Base-by-base conservation (phyloP, 2,888 invertebrate species). In the Camponotus fellah region DNA sequence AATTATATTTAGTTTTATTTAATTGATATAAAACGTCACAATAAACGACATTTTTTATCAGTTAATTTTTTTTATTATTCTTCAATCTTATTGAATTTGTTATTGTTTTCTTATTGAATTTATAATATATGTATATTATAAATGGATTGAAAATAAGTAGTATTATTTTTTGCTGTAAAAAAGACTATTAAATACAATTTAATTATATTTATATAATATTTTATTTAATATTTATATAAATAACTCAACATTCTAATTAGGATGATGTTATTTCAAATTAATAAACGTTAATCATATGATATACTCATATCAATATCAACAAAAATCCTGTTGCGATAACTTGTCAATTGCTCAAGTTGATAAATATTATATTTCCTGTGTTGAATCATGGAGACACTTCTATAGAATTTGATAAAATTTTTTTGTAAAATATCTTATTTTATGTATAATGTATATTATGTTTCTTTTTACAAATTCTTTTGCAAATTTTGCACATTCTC, bases 291-390 rank as follows among this genome's bases (percentile, higher is more conserved):
- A 10, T 49, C n/a, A 40, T 12, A 3, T 14, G 10, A 65, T 66
- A 37, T n/a, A 49, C 21, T 2, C 6, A 26, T 21, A 26, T 17
- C 4, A 77, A 10, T 68, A 3, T 12, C 26, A 53, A n/a, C 17
- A 10, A 72, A 21, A 3, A 75, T 64, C 43, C 32, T 65, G 56
- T 32, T 56, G 66, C 12, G 53, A 66, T 77, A 77, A 66, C 0
- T 77, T 21, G 6, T 10, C 34, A 34, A 64, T 43, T 6, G 4
- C 1, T 53, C 0, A 0, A 56, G 40, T n/a, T 53, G 26, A 53
- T 65, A 76, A 64, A 10, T 49, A 49, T 8, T 43, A 10, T 43
- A 60, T 17, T 46, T 74, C 14, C 2, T n/a, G 26, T 17, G 14
- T 58, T 12, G 32, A 21, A 9, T 58, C 21, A 43, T 32, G 3